These are phyloP conservation scores for Yponomeuta malinellus DNA, from an alignment of 2,888 invertebrate genomes.

Conservation along the genomic window DNA sequence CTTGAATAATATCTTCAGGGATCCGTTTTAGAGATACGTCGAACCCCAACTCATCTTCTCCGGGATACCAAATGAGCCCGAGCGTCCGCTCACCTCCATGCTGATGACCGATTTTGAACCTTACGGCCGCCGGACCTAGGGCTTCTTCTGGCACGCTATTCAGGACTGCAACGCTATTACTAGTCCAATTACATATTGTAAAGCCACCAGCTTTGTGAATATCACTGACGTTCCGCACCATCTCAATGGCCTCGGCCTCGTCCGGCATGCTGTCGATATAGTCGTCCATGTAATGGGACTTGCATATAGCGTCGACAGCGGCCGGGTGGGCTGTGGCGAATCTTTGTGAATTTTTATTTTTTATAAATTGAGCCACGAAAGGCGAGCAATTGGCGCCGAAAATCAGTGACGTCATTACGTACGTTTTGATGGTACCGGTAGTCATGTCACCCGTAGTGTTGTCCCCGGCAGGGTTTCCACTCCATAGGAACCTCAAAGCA, in stretches of 20 bases:
- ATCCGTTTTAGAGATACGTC: conserved; percentile 24
- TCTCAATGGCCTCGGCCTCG: conserved; percentile 20
- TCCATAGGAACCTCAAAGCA: conserved; percentile 33
- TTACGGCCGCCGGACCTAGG: conserved; percentile 21
- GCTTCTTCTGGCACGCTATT: conserved; percentile 24
- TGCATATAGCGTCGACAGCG: conserved; percentile 24
- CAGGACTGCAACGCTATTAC: conserved; percentile 22
- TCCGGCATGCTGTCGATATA: conserved; percentile 28
- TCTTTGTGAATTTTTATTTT: conserved; percentile 17
- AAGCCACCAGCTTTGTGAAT: conserved; percentile 23
- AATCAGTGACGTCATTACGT: conserved; percentile 29
- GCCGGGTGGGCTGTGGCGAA: conserved; percentile 13
- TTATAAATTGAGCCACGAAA: conserved; percentile 19
- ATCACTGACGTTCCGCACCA: conserved; percentile 19
- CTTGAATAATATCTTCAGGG: conserved; percentile 19
- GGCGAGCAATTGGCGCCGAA: conserved; percentile 20
- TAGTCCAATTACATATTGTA: conserved; percentile 24
- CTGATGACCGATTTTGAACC: conserved; percentile 23
- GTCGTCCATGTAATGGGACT: conserved; percentile 31
- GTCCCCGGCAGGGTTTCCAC: conserved; percentile 19
- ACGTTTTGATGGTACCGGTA: conserved; percentile 15
- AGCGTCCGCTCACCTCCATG: conserved; percentile 23
- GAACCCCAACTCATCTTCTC: conserved; percentile 24
- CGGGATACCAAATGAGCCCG: conserved; percentile 26
- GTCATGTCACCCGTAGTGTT: conserved; percentile 16